Conservation (phyloP, 2,113 vertebrate genomes). For the Prietella phreatophila region DNA sequence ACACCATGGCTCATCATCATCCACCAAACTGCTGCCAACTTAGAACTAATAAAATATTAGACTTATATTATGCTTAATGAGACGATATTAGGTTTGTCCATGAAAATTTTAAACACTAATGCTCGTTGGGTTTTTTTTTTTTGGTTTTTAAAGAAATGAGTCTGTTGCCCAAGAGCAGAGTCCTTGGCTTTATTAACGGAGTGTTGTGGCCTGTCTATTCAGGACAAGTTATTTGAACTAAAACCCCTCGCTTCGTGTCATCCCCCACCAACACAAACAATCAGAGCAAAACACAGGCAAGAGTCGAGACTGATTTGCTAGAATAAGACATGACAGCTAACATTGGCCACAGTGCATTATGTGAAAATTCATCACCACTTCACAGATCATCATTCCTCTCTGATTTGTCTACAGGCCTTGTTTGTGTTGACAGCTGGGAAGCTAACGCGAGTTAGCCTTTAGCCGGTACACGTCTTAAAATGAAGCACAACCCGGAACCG, state of each 20-base stretch:
- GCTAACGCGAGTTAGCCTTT: slow-evolving; percentile 26
- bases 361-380: slow-evolving; percentile 47
- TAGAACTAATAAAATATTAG: not conserved
- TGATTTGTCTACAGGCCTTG: not conserved
- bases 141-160: not conserved
- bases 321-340: not conserved
- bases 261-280: not conserved
- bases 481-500: not conserved
- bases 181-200: not conserved
- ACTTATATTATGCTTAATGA: not conserved
- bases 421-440: slow-evolving; percentile 1
- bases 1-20: not conserved
- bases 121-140: too few species aligned
- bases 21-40: not conserved
- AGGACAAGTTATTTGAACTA: too few species aligned
- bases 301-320: too few species aligned
- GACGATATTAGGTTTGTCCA: not conserved
- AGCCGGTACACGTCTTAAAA: not conserved
- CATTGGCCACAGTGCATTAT: slow-evolving; percentile 38
- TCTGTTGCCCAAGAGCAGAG: not conserved
- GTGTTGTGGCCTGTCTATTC: not conserved
- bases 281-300: not conserved
- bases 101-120: not conserved
- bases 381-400: not conserved
- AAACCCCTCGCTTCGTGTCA: too few species aligned